Percentiles rank a stretch among this genome's conserved stretches.
These are phyloP conservation scores for Tapirus indicus DNA, from an alignment of 2,797 vertebrate genomes.

Conservation along the genomic window DNA sequence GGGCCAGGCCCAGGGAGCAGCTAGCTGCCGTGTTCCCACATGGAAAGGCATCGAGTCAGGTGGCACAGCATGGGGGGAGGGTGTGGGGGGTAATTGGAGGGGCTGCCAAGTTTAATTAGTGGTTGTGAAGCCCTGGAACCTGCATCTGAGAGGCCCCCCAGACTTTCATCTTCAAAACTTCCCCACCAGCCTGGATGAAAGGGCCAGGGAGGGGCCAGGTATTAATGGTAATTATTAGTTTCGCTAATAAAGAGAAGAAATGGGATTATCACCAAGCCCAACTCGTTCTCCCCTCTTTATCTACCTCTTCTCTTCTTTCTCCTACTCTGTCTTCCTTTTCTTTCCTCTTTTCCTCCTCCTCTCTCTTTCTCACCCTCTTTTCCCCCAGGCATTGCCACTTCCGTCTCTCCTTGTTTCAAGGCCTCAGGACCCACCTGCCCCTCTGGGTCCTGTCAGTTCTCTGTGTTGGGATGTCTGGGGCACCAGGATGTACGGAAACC, in stretches of 20 bases:
- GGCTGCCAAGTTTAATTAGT: conserved; percentile 72
- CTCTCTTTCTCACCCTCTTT: not conserved
- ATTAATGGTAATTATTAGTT: conserved; percentile 81
- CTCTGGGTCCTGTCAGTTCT: not conserved
- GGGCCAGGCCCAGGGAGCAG: not conserved
- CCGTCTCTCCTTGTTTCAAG: not conserved
- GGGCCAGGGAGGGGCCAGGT: conserved; percentile 53
- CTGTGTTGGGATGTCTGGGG: not conserved
- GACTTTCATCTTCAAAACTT: conserved; percentile 77
- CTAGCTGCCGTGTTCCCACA: conserved; percentile 39
- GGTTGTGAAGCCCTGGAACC: conserved; percentile 50
- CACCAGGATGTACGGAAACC: not conserved
- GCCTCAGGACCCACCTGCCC: not conserved
- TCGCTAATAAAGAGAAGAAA: conserved; percentile 70
- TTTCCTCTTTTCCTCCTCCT: not conserved
- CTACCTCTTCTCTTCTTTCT: not conserved
- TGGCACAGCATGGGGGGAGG: not conserved
- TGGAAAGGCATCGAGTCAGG: conserved; percentile 38
- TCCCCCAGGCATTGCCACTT: not conserved
- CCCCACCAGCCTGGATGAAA: conserved; percentile 75
- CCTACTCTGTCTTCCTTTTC: not conserved
- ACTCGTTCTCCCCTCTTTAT: not conserved
- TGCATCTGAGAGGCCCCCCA: conserved; percentile 45
- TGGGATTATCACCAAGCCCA: conserved; percentile 26
- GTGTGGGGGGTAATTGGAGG: not conserved